These are phyloP conservation scores for Sinohyriopsis cumingii DNA, from an alignment of 2,888 invertebrate genomes.

Conservation along the genomic window DNA sequence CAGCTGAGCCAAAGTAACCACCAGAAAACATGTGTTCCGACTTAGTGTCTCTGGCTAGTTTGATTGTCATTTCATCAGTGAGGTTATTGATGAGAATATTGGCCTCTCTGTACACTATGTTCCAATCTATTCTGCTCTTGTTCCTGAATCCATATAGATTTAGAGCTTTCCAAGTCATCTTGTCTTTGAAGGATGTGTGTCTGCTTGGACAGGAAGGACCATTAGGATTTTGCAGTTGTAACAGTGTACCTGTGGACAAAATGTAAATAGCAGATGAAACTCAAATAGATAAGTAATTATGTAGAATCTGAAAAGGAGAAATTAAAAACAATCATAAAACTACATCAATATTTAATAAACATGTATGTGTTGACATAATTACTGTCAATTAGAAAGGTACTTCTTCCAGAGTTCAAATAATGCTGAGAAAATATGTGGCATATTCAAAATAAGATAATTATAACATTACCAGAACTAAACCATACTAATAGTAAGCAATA, in stretches of 20 bases:
- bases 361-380: no score
- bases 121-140: conserved; percentile 35
- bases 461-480: no score
- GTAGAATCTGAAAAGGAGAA: no score
- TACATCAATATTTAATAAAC: no score
- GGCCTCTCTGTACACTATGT: conserved; percentile 20
- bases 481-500: no score
- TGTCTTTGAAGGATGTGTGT: conserved; percentile 1
- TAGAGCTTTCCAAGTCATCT: conserved; percentile 19
- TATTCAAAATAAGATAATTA: no score
- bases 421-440: no score
- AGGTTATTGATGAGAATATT: conserved; percentile 24
- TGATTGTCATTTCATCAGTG: conserved; percentile 26
- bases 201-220: conserved; percentile 20
- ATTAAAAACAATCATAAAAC: no score
- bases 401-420: no score
- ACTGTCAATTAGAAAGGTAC: no score
- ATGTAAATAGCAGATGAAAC: no score
- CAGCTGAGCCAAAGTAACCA: conserved; percentile 32
- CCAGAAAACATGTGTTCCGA: conserved; percentile 26
- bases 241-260: conserved; percentile 11
- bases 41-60: conserved; percentile 32
- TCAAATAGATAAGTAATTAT: neutral
- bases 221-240: conserved; percentile 16
- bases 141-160: conserved; percentile 28